Conservation (phyloP, 2,113 vertebrate species). For the Seriola rivoliana region DNA sequence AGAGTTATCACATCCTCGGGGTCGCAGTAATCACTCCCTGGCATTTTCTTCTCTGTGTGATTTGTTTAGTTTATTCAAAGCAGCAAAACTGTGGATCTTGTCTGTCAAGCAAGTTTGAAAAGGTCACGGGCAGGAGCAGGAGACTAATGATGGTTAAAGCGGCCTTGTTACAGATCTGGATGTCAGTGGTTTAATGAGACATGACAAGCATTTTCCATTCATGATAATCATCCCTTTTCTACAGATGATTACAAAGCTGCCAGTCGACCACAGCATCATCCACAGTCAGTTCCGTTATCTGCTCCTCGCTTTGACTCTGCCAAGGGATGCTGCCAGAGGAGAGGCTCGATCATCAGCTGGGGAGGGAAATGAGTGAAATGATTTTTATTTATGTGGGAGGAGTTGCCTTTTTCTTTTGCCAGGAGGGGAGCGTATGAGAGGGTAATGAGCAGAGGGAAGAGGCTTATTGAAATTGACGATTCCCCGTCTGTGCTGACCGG, state of each 20-base stretch:
- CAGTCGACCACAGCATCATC: conserved; percentile 33
- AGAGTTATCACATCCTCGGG: conserved; percentile 24
- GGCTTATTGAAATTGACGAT: neutral
- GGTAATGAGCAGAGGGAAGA: conserved; percentile 18
- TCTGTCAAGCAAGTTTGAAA: conserved; percentile 37
- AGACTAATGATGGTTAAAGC: conserved; percentile 19
- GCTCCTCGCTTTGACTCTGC: conserved; percentile 36
- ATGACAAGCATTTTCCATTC: conserved; percentile 57
- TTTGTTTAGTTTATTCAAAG: conserved; percentile 34
- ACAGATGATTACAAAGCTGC: conserved; percentile 54
- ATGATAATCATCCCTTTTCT: conserved; percentile 43
- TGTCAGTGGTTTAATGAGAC: conserved; percentile 25
- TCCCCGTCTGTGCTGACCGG: neutral
- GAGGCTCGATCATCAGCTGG: conserved; percentile 42
- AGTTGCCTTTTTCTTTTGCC: neutral
- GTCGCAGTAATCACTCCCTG: conserved; percentile 26
- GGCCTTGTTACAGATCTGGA: conserved; percentile 29
- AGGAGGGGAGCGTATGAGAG: neutral
- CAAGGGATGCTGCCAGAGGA: conserved; percentile 24
- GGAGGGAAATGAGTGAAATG: conserved; percentile 39
- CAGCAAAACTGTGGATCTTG: conserved; percentile 6
- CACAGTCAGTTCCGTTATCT: conserved; percentile 58
- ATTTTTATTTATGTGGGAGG: conserved; percentile 25
- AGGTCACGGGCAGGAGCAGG: conserved; percentile 20
- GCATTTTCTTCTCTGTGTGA: conserved; percentile 16